These are phyloP conservation scores for Acanthococcus lagerstroemiae DNA, from an alignment of 2,888 invertebrate genomes.

Conservation along the genomic window DNA sequence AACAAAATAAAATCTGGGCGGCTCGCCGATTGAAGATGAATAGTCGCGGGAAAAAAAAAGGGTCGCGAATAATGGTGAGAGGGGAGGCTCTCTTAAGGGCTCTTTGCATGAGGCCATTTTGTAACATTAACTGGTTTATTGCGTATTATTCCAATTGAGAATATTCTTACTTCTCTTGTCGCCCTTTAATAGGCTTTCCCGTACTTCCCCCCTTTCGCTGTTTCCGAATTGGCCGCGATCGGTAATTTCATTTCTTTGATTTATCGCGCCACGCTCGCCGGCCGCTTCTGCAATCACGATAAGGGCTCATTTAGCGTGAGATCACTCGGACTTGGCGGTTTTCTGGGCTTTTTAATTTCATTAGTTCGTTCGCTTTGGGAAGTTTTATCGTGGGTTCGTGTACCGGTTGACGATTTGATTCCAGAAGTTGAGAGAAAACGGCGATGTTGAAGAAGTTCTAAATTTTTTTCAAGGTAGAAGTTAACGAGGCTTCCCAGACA, in stretches of 20 bases:
- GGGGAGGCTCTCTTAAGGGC: constrained; percentile 8
- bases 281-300: background rate
- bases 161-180: constrained; percentile 1
- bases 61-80: constrained; percentile 22
- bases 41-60: constrained; percentile 14
- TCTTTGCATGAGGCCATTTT: constrained; percentile 21
- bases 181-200: constrained; percentile 6
- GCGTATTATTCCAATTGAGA: constrained; percentile 17
- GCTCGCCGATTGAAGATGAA: constrained; percentile 18
- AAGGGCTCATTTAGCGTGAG: background rate
- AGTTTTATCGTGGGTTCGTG: too few relatives aligned
- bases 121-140: constrained; percentile 28
- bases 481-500: too few relatives aligned
- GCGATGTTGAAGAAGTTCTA: too few relatives aligned
- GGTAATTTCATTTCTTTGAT: constrained; percentile 14
- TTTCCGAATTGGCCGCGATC: background rate
- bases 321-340: background rate
- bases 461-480: too few relatives aligned
- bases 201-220: background rate
- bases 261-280: constrained; percentile 3
- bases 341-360: background rate
- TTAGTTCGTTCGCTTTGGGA: background rate
- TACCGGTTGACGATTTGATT: too few relatives aligned
- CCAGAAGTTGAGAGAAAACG: too few relatives aligned
- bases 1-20: constrained; percentile 21